Evolutionary conservation across 2,888 invertebrate genomes (phyloP), one percentile per base, ranked within the genome.

Genomic region (Pristionchus maxplancki): DNA sequence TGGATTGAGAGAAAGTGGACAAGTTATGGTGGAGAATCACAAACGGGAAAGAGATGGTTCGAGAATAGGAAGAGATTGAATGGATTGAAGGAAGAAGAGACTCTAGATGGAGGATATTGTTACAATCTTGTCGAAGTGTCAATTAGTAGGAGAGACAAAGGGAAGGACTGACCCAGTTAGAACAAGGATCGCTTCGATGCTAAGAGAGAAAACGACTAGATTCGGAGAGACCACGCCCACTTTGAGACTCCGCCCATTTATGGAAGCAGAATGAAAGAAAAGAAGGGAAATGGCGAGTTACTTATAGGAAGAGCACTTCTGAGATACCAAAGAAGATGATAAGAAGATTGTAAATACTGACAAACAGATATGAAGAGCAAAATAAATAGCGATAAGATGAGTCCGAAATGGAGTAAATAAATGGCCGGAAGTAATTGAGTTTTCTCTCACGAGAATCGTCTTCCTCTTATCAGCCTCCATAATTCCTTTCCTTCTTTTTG

Each of bases 91-190:
- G 28, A 40, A 40, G 28, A 48, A 37, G 44, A 78, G 78, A 78
- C 53, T 44, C 40, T 44, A 81, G 31, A 24, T 48, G 11, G 28
- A 31, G 13, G 37, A 48, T 31, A 48, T 48, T 50, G 50, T 82
- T 82, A 82, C 82, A 11, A 31, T 17, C 40, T 50, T 50, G 20
- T 31, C 24, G 28, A 82, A 82, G 40, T 50, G 40, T 48, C 31
- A 82, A 50, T 24, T 20, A 50, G 50, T 11, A 40, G 50, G 28
- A 82, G n/a, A 82, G 82, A 50, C 8, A 24, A 31, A 53, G 34
- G 31, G 53, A 50, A 82, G 53, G 82, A 37, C 71, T 74, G 71
- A 74, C 71, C 71, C 40, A 74, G 71, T 74, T 74, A 74, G 71
- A 37, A 74, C 71, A 74, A 74, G 71, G 71, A 74, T 74, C 71